Evolutionary conservation across 2,113 vertebrate species (phyloP), one percentile per base, ranked within the genome.

Genomic region (Notothenia rossii): DNA sequence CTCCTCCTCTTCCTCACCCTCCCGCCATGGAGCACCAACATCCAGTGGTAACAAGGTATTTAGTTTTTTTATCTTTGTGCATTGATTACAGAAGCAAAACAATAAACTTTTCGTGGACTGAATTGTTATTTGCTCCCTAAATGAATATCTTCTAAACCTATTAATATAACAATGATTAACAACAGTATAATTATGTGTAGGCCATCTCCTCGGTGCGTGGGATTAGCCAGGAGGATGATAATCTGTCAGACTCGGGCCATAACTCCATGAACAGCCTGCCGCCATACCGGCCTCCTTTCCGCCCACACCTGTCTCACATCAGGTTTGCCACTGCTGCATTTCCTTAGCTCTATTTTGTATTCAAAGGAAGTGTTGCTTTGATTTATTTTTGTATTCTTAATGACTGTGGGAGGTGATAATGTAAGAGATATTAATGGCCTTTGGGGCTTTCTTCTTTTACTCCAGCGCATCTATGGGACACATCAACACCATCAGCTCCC

Each of bases 221-320:
- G 67, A 81, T 72, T 51, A 93, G 92, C 88, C 94, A 95, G 77
- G 97, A 99, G 0, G 97, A 99, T 65, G 96, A 96, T 0, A 95
- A 95, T 79, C 81, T 94, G 88, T 97, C 66, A 0, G 97, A 98
- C 87, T 97, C 97, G 4, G 96, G 96, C 60, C 95, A 98, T 84
- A 97, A 98, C 63, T 98, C 97, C 78, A 96, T 97, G 91, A 98
- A 95, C 93, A 99, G 97, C 55, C 96, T 97, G 79, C 96, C 96
- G 0, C 96, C 97, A 1, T 98, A 98, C 0, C 93, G 96, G 54
- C 95, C 95, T 15, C 96, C 96, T 8, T 96, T 97, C 82, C 95
- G 96, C 59, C 96, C 96, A 12, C 94, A 97, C 50, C 94, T 96
- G 48, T 82, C 93, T 80, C 95, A 97, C 83, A 98, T 99, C 93